Evolutionary conservation across 2,113 vertebrate genomes (phyloP).

Genomic region (Eidolon helvum): DNA sequence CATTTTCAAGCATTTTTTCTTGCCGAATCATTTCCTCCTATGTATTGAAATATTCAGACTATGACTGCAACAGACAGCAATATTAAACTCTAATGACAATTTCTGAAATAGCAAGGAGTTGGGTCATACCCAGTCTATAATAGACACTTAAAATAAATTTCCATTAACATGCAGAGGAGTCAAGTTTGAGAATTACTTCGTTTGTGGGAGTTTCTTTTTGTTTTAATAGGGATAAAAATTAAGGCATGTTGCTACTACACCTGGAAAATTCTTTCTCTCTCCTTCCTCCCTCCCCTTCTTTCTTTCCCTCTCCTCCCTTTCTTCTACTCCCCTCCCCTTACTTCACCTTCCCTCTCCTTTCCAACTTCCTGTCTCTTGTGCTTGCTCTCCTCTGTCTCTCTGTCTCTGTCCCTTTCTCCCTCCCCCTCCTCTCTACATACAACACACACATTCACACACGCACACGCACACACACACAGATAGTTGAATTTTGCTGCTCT

Average conservation of each 20-base stretch:
- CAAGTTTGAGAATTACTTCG: constrained; percentile 2
- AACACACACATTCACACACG: background rate
- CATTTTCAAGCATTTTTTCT: constrained; percentile 64
- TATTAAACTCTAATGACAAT: constrained; percentile 59
- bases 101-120: constrained; percentile 46
- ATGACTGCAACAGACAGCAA: constrained; percentile 44
- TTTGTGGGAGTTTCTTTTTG: constrained; percentile 18
- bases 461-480: background rate
- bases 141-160: constrained; percentile 33
- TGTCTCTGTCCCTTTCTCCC: accelerated
- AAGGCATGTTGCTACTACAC: background rate
- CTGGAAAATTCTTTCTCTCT: background rate
- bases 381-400: background rate
- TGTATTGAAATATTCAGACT: constrained; percentile 67
- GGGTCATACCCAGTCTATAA: constrained; percentile 35
- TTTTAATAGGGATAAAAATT: constrained; percentile 23
- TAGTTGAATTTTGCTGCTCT: background rate
- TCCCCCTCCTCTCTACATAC: too few relatives aligned
- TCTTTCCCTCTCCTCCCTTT: accelerated
- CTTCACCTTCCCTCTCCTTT: too few relatives aligned
- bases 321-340: too few relatives aligned
- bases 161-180: constrained; percentile 57
- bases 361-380: too few relatives aligned
- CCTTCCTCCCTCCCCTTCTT: background rate
- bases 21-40: constrained; percentile 44